Base-by-base conservation (phyloP, 1,140 invertebrate genomes). In the Aphis gossypii region DNA sequence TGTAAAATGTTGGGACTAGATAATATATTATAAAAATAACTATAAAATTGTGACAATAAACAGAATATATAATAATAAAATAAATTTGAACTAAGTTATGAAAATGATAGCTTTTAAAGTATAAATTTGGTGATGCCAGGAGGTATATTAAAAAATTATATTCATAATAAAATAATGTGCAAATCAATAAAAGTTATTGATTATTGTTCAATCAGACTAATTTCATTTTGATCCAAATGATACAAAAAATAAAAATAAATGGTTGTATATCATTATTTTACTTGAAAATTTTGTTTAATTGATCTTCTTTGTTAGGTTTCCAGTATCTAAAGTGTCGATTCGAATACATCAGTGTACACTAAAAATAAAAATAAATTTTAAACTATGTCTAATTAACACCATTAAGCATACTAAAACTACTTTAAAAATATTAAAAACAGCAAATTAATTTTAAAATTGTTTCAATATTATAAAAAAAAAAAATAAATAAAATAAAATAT, bases 1-100 rank as follows among this genome's bases (percentile, higher is more conserved):
- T 93, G 92, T 86, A 93, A 25, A 86, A 93, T 84, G 56, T 86
- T 86, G 30, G 92, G 92, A 93, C 92, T 93, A 93, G 92, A 93
- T 93, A 44, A 56, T 41, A 93, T 93, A 56, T 84, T 86, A 93
- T 86, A 93, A 93, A 93, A 93, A 93, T 93, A 93, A n/a, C 92
- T 93, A 93, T 93, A 86, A 90, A 83, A 93, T 86, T 86, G 23
- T 84, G 6, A 86, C 86, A 93, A 76, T 86, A 84, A 84, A 93
- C 35, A 86, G 35, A 93, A 84, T 51, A 93, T 93, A 93, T 86
- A 84, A 83, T 93, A 93, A 83, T 93, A 93, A 86, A 92, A 92
- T 92, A 38, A 76, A 92, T 93, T 86, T 93, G 82, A 93, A 93
- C 92, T 44, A 86, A 41, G 1, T 93, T 93, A 56, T 93, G 20